Conservation (phyloP, 1,140 invertebrate genomes). For the Platorchestia sp. region DNA sequence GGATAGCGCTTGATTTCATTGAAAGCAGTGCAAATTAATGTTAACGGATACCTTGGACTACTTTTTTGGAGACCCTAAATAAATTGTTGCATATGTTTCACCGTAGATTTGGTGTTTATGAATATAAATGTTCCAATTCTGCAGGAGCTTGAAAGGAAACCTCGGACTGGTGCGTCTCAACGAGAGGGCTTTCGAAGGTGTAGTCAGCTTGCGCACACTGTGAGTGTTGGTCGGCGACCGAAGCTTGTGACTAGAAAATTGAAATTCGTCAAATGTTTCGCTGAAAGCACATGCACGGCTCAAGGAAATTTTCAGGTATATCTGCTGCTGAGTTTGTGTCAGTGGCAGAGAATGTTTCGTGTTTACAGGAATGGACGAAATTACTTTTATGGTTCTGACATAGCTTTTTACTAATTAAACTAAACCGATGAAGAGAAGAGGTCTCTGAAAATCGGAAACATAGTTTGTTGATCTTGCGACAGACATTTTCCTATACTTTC, state of each 20-base stretch:
- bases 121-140: neutral
- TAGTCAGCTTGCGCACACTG: constrained; percentile 57
- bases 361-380: neutral
- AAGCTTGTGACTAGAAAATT: neutral
- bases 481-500: neutral
- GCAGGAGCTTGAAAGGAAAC: constrained; percentile 64
- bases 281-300: neutral
- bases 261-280: neutral
- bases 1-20: too few relatives aligned
- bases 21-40: too few relatives aligned
- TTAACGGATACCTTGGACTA: too few relatives aligned
- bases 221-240: constrained; percentile 34
- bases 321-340: too few relatives aligned
- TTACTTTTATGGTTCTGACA: too few relatives aligned
- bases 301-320: neutral
- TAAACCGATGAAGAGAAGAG: too few relatives aligned
- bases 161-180: constrained; percentile 23
- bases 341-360: neutral
- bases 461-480: neutral
- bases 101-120: too few relatives aligned
- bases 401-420: too few relatives aligned
- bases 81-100: neutral
- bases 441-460: neutral
- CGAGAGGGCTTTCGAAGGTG: constrained; percentile 54
- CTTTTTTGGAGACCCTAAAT: neutral